Base-by-base conservation (phyloP, 2,797 vertebrate species). In the Chanos chanos region DNA sequence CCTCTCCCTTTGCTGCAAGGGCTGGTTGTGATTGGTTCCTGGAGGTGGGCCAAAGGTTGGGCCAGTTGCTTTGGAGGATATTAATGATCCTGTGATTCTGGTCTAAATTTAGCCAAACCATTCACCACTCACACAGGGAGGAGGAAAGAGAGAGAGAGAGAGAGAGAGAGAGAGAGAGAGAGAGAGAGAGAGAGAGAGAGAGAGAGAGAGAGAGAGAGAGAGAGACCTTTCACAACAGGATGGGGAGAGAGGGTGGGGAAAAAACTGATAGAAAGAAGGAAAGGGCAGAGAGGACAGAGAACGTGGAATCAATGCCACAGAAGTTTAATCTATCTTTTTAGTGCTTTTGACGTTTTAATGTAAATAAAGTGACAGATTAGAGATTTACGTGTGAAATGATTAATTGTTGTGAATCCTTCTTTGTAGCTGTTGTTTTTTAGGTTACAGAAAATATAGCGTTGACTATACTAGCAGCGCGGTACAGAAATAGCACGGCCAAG, bases 11-110 rank as follows among this genome's bases (percentile, higher is more conserved):
- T 28, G 61, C 71, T 69, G 61, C 56, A 54, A 68, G 66, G 68
- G 65, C 73, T 75, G 78, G 77, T 66, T 72, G 70, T 65, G 75
- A 62, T 69, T 79, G 76, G 51, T 52, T 78, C 56, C 66, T 86
- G 79, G 77, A 81, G 49, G 44, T 44, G 13, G 62, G 75, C 81
- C 84, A 85, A n/a, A n/a, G n/a, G n/a, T n/a, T n/a, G 54, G 62
- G 50, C 74, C 65, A 67, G 68, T 67, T 62, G 68, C 61, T 33
- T 25, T 61, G 64, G 57, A 72, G 52, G 69, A 58, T 73, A 78
- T 77, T 82, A 83, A 85, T 81, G 81, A 82, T 71, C 66, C 56
- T 40, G 57, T 69, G 56, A 66, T 70, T 71, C 24, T 55, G 59
- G 47, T 83, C 80, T 77, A 80, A 79, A 78, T 81, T 79, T 76